Evolutionary conservation across 2,888 invertebrate species (phyloP).

Genomic region (Dilophus febrilis): DNA sequence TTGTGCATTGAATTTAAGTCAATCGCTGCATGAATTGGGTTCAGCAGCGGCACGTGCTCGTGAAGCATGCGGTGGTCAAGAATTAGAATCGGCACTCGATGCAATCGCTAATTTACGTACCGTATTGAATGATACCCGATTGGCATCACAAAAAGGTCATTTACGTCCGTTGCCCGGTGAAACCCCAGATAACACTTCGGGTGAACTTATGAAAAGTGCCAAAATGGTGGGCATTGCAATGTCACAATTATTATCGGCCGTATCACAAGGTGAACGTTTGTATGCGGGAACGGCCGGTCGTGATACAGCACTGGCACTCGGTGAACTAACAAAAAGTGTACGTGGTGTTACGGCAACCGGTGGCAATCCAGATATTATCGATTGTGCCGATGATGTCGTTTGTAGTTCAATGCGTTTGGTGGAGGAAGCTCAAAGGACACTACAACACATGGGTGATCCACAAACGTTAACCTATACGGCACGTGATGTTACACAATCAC

Average conservation of each 20-base stretch:
- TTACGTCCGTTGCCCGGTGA: conserved; percentile 75
- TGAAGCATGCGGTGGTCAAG: conserved; percentile 65
- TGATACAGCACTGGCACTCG: conserved; percentile 60
- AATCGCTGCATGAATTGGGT: conserved; percentile 31
- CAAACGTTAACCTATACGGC: conserved; percentile 49
- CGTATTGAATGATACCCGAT: conserved; percentile 66
- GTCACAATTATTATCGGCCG: conserved; percentile 73
- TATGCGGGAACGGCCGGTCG: conserved; percentile 68
- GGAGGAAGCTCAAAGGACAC: conserved; percentile 56
- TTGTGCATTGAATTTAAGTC: conserved; percentile 26
- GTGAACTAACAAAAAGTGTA: conserved; percentile 54
- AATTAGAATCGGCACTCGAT: conserved; percentile 73
- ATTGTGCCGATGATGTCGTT: conserved; percentile 63
- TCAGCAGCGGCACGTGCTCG: conserved; percentile 48
- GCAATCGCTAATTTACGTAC: conserved; percentile 61
- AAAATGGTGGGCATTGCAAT: conserved; percentile 70
- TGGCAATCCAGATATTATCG: conserved; percentile 41
- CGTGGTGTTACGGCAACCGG: conserved; percentile 63
- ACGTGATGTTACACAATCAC: conserved; percentile 47
- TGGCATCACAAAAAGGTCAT: conserved; percentile 51
- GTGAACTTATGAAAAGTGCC: conserved; percentile 31
- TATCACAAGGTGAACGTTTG: conserved; percentile 61
- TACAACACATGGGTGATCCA: conserved; percentile 25
- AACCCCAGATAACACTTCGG: conserved; percentile 40
- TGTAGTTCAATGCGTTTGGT: conserved; percentile 59